Percentiles rank a stretch among this genome's conserved stretches.
Conservation (phyloP, 2,113 vertebrate species). For the Shinisaurus crocodilurus region DNA sequence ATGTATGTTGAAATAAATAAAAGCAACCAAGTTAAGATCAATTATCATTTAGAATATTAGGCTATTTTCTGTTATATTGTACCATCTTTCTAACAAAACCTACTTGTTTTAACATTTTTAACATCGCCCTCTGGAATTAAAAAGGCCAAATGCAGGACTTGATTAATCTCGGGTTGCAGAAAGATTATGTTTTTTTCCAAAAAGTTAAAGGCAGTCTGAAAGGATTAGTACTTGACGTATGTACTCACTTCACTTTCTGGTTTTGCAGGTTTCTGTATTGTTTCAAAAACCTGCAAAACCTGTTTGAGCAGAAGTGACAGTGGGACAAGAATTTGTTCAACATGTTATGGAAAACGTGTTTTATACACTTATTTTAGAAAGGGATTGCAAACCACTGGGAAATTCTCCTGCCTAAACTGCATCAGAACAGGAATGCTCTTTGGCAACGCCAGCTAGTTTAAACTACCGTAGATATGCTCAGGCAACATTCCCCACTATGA, state of each 20-base stretch:
- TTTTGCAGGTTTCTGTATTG: background rate
- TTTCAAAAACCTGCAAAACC: background rate
- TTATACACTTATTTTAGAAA: background rate
- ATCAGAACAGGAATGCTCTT: background rate
- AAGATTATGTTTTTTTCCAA: background rate
- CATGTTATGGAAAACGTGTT: background rate
- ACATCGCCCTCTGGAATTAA: background rate
- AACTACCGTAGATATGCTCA: background rate
- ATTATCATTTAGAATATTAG: background rate
- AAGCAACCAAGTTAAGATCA: background rate
- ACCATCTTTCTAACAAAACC: background rate
- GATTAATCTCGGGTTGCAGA: background rate
- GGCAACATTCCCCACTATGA: background rate
- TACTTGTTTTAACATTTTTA: background rate
- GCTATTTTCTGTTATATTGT: background rate
- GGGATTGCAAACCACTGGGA: background rate
- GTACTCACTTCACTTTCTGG: background rate
- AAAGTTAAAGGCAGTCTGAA: background rate
- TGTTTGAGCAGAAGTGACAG: background rate
- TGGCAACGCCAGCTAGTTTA: background rate
- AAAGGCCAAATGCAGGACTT: background rate
- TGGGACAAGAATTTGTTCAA: background rate
- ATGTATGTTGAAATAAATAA: background rate
- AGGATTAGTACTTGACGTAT: background rate
- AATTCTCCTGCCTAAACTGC: background rate